Conservation (phyloP, 2,888 invertebrate species). For the Pseudococcus viburni region DNA sequence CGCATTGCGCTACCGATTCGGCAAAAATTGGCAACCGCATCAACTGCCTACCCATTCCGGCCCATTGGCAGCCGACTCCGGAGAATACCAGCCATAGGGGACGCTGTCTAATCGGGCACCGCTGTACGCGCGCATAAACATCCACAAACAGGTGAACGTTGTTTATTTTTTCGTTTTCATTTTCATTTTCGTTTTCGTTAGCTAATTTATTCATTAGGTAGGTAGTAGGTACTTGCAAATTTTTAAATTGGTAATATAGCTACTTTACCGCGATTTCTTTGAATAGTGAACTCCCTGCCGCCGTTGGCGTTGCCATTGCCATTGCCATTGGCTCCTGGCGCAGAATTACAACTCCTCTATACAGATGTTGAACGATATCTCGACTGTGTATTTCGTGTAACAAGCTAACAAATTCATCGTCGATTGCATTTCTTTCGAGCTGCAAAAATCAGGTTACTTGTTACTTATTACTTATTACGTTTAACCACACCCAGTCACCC, state of each 20-base stretch:
- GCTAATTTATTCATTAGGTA: no score
- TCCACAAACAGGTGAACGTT: no score
- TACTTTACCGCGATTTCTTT: not conserved
- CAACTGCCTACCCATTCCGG: slow-evolving; percentile 78
- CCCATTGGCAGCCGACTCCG: slow-evolving; percentile 85
- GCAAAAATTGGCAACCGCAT: slow-evolving; percentile 79
- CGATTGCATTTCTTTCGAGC: slow-evolving; percentile 35
- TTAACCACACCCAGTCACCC: no score
- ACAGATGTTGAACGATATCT: slow-evolving; percentile 55
- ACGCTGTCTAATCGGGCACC: slow-evolving; percentile 2
- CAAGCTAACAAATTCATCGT: slow-evolving; percentile 42
- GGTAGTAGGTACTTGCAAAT: no score
- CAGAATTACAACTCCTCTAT: slow-evolving; percentile 47
- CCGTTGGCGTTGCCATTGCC: not conserved
- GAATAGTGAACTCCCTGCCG: not conserved
- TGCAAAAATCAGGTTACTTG: not conserved
- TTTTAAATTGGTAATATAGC: no score
- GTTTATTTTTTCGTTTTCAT: no score
- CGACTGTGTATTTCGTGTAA: slow-evolving; percentile 57
- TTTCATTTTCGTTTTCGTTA: no score
- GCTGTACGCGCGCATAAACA: not conserved
- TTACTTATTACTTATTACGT: no score
- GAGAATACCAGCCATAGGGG: slow-evolving; percentile 73
- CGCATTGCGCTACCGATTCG: slow-evolving; percentile 76
- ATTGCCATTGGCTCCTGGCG: not conserved